phyloP scores from a whole-genome alignment of 1,140 invertebrate genomes.

The Schlechtendalia chinensis region DNA sequence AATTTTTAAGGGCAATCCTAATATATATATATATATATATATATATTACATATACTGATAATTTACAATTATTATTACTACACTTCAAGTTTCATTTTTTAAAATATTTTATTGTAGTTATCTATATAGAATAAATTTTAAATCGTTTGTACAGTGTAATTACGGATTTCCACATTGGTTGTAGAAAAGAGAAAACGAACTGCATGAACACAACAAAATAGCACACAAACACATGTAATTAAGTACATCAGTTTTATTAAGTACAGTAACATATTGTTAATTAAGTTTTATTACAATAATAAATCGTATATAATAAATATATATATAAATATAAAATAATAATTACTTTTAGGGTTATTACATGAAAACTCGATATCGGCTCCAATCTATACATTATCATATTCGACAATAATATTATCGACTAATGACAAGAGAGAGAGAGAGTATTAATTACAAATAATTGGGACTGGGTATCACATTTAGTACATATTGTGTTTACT shows the following conservation, averaged over 20 bases:
- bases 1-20: too few species aligned
- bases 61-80: too few species aligned
- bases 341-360: constrained; percentile 19
- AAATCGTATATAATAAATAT: background rate
- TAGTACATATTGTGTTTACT: constrained; percentile 13
- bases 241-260: constrained; percentile 37
- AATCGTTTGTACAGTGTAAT: too few species aligned
- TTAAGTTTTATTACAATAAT: constrained; percentile 23
- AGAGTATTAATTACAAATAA: constrained; percentile 4
- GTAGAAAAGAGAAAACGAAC: too few species aligned
- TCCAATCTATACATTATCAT: background rate
- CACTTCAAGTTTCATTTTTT: too few species aligned
- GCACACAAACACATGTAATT: background rate
- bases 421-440: background rate
- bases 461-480: constrained; percentile 31
- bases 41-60: too few species aligned
- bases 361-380: background rate
- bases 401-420: background rate
- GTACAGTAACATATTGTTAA: background rate
- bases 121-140: too few species aligned
- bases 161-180: too few species aligned
- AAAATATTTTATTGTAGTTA: too few species aligned
- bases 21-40: too few species aligned
- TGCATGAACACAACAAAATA: too few species aligned
- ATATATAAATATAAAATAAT: too few species aligned